Evolutionary conservation across 1,140 invertebrate species (phyloP).

Genomic region (Copidosoma floridanum): DNA sequence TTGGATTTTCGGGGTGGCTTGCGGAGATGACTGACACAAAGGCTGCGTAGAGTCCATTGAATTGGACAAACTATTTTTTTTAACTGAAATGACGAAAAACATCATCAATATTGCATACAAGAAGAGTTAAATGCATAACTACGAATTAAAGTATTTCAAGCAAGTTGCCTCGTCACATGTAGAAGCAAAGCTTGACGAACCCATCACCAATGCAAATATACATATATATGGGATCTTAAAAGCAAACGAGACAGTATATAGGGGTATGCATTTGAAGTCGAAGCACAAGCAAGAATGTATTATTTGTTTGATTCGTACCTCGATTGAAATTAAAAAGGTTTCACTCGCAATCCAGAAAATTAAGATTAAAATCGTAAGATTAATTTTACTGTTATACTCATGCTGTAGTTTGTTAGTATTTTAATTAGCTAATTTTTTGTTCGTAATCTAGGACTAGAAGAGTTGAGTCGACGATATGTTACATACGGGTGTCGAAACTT

Average conservation of each 20-base stretch:
- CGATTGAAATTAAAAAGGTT: slow-evolving; percentile 8
- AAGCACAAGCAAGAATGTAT: slow-evolving; percentile 2
- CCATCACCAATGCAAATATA: neutral
- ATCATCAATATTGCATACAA: neutral
- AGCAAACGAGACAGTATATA: neutral
- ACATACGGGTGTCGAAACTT: slow-evolving; percentile 44
- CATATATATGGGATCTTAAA: neutral
- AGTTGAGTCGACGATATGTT: slow-evolving; percentile 24
- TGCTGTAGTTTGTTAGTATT: slow-evolving; percentile 6
- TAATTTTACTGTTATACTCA: slow-evolving; percentile 1
- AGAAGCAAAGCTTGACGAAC: no score
- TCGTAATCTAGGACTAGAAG: slow-evolving; percentile 1
- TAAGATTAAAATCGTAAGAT: slow-evolving; percentile 17
- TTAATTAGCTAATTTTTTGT: slow-evolving; percentile 4
- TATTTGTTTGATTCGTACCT: slow-evolving; percentile 20
- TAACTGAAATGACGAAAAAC: slow-evolving; percentile 37
- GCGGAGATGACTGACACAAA: slow-evolving; percentile 36
- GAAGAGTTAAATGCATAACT: neutral
- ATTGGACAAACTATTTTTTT: slow-evolving; percentile 39
- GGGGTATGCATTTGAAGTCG: slow-evolving; percentile 1
- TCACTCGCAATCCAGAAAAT: slow-evolving; percentile 19
- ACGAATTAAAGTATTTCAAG: no score
- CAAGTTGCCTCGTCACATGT: no score
- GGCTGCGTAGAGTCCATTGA: slow-evolving; percentile 40
- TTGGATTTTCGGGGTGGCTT: slow-evolving; percentile 27